Evolutionary conservation across 1,140 invertebrate species (phyloP).

Genomic region (Nasonia vitripennis): DNA sequence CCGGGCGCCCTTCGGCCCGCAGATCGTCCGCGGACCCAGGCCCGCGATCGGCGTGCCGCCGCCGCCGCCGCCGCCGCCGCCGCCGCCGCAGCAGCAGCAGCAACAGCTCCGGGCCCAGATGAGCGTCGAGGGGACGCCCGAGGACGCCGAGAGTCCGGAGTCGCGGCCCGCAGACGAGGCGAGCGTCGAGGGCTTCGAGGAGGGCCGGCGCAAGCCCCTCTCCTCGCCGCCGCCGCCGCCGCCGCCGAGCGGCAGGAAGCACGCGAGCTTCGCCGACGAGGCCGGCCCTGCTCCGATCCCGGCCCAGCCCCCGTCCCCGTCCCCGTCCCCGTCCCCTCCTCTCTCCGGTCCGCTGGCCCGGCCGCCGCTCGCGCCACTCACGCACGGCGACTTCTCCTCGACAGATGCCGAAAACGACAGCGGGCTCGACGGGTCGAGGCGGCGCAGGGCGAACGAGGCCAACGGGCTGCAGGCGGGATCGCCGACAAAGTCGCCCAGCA

Average conservation of each 20-base stretch:
- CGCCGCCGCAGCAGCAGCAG: not conserved
- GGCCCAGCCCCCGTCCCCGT: no score
- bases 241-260: slow-evolving; percentile 47
- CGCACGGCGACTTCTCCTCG: slow-evolving; percentile 62
- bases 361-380: no score
- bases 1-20: slow-evolving; percentile 50
- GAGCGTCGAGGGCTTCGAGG: no score
- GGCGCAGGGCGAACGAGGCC: no score
- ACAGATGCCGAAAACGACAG: slow-evolving; percentile 87
- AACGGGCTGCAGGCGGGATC: slow-evolving; percentile 65
- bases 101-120: not conserved
- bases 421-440: slow-evolving; percentile 82
- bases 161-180: no score
- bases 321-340: no score
- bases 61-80: not conserved
- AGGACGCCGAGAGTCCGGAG: no score
- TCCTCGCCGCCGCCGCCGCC: slow-evolving; percentile 4
- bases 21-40: not conserved
- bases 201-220: no score
- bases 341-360: no score
- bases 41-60: no score
- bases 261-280: slow-evolving; percentile 40
- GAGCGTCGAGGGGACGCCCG: slow-evolving; percentile 36
- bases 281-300: not conserved
- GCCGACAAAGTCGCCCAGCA: slow-evolving; percentile 79